Conservation (phyloP, 1,140 invertebrate genomes). For the Drosophila parabipectinata region DNA sequence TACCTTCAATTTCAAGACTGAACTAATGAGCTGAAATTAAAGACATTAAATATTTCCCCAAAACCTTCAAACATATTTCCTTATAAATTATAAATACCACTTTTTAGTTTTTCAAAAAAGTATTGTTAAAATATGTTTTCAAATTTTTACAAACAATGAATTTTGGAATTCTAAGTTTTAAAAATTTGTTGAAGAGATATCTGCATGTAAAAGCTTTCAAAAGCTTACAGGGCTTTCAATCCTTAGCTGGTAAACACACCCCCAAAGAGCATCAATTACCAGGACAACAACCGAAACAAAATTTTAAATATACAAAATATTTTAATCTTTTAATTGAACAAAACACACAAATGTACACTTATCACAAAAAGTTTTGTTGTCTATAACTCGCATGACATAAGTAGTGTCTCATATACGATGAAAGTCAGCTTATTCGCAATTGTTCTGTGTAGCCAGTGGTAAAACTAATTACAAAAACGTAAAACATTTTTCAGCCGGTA, state of each 20-base stretch:
- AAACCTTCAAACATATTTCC: not conserved
- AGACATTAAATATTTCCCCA: not conserved
- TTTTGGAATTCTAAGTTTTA: not conserved
- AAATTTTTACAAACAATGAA: too few relatives aligned
- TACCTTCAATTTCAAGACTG: not conserved
- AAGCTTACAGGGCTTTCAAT: not conserved
- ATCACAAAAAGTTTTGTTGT: conserved; percentile 57
- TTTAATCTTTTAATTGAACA: conserved; percentile 53
- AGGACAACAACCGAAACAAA: not conserved
- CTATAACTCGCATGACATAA: conserved; percentile 29
- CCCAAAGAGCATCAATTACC: not conserved
- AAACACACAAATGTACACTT: conserved; percentile 62
- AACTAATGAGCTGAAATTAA: not conserved
- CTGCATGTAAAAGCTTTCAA: not conserved
- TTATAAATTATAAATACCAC: not conserved
- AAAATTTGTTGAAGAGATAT: not conserved
- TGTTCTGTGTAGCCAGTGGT: conserved; percentile 59
- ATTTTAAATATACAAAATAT: conserved; percentile 30
- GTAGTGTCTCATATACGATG: conserved; percentile 18
- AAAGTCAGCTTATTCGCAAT: conserved; percentile 61
- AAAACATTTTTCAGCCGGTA: conserved; percentile 9
- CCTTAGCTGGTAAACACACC: conserved; percentile 13
- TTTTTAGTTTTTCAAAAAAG: not conserved
- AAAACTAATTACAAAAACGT: conserved; percentile 38
- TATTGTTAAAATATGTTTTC: too few relatives aligned